These are phyloP conservation scores for Brevipalpus yothersi DNA, from an alignment of 1,140 invertebrate genomes.

Conservation along the genomic window DNA sequence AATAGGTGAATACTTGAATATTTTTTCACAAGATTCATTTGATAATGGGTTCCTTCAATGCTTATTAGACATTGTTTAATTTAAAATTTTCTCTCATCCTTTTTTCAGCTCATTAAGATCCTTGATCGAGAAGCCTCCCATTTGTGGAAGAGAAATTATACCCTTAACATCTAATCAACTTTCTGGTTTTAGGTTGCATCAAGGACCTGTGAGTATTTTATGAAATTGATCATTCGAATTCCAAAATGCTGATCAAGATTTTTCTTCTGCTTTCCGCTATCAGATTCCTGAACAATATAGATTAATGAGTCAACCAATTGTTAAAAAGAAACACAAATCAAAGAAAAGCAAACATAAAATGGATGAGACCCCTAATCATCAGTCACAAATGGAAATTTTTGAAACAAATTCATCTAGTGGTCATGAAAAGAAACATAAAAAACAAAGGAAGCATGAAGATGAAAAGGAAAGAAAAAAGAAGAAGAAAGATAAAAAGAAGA, in stretches of 20 bases:
- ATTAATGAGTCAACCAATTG: conserved; percentile 65
- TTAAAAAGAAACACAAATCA: conserved; percentile 68
- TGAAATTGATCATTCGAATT: conserved; percentile 5
- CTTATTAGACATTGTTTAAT: too few relatives aligned
- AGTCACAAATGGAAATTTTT: conserved; percentile 24
- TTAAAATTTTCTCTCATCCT: not conserved
- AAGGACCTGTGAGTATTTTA: conserved; percentile 49
- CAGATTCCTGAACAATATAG: conserved; percentile 84
- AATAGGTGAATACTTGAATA: conserved; percentile 29
- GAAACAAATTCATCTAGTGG: conserved; percentile 25
- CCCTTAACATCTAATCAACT: conserved; percentile 64
- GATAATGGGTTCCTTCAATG: not conserved
- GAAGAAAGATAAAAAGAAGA: conserved; percentile 55
- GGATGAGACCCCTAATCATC: conserved; percentile 18
- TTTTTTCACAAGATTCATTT: not conserved
- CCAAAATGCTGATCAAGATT: not conserved
- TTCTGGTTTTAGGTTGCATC: conserved; percentile 78
- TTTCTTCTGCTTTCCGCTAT: conserved; percentile 18
- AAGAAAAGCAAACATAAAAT: conserved; percentile 77
- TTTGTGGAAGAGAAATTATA: conserved; percentile 74
- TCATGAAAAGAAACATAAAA: conserved; percentile 86
- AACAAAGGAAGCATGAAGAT: conserved; percentile 74
- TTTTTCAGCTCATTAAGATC: conserved; percentile 52
- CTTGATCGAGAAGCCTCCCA: conserved; percentile 89
- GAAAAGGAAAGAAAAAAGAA: conserved; percentile 78